phyloP scores from a whole-genome alignment of 1,140 invertebrate genomes.

The silkworm (Bombyx mori) region DNA sequence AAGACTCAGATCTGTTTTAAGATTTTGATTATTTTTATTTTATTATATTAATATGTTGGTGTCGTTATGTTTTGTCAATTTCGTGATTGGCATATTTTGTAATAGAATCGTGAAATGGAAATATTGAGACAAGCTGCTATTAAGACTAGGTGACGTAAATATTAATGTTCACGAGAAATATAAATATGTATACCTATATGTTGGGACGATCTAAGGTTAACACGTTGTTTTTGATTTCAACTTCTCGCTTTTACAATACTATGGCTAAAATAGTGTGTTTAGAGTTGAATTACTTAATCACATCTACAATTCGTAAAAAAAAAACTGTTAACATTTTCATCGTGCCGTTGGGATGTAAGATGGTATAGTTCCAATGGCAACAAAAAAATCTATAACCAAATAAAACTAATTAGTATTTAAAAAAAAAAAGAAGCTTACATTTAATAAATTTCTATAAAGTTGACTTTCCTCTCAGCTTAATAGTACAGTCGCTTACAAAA shows the following conservation, averaged over 20 bases:
- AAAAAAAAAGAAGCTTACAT: no score
- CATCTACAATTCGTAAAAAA: not conserved
- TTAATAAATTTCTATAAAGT: not conserved
- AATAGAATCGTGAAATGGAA: no score
- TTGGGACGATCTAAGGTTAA: no score
- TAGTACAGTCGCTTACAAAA: conserved; percentile 21
- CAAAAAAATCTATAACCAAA: not conserved
- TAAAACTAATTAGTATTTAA: not conserved
- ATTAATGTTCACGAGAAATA: no score
- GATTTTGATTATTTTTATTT: no score
- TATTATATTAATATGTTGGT: no score
- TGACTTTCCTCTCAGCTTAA: not conserved
- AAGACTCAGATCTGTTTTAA: conserved; percentile 1
- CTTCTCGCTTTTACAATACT: not conserved
- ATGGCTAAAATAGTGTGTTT: not conserved
- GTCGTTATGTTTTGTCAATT: no score
- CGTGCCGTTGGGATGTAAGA: not conserved
- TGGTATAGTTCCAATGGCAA: not conserved
- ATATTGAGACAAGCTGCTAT: no score
- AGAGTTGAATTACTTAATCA: not conserved
- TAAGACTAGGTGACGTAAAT: no score
- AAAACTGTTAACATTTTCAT: not conserved
- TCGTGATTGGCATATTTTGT: no score
- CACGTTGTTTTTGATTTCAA: no score
- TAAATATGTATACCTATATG: no score